A percentile compares a stretch with the other conserved stretches of the same genome.
phyloP scores from a whole-genome alignment of 2,797 vertebrate genomes.

The Gymnoscopelus microlampas region DNA sequence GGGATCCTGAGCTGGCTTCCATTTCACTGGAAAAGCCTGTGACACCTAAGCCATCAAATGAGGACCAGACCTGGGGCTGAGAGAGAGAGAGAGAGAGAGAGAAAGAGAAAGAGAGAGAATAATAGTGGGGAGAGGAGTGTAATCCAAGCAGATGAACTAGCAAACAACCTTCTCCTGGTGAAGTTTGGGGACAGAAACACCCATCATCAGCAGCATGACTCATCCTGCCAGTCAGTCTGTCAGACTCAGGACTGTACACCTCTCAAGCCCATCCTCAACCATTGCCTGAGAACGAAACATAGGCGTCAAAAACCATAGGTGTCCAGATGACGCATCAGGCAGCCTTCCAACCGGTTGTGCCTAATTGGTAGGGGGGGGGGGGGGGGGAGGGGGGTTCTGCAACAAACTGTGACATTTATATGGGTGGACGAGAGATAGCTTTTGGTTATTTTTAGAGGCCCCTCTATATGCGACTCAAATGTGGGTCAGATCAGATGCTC shows the following conservation, averaged over 20 bases:
- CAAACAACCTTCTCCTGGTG: constrained; percentile 56
- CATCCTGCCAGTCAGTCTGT: constrained; percentile 50
- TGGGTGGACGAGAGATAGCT: too few relatives aligned
- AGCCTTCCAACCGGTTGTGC: background rate
- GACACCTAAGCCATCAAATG: constrained; percentile 40
- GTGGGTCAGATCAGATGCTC: too few relatives aligned
- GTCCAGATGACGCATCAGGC: background rate
- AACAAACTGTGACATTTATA: too few relatives aligned
- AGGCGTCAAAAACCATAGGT: constrained; percentile 35
- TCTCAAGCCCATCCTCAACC: constrained; percentile 47
- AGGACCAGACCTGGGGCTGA: background rate
- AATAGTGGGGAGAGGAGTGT: constrained; percentile 25
- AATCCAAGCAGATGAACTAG: constrained; percentile 60
- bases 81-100: constrained; percentile 1
- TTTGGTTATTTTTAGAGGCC: too few relatives aligned
- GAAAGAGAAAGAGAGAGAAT: constrained; percentile 15
- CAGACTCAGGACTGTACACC: constrained; percentile 44
- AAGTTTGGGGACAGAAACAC: constrained; percentile 53
- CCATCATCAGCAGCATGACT: constrained; percentile 56
- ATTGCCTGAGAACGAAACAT: constrained; percentile 47
- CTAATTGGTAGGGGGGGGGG: too few relatives aligned
- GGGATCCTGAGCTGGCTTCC: constrained; percentile 23
- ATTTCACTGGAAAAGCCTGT: constrained; percentile 28
- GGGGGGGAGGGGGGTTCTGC: too few relatives aligned
- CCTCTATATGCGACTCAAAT: too few relatives aligned